Evolutionary conservation across 1,140 invertebrate genomes (phyloP).

Genomic region (Bombus confusus): DNA sequence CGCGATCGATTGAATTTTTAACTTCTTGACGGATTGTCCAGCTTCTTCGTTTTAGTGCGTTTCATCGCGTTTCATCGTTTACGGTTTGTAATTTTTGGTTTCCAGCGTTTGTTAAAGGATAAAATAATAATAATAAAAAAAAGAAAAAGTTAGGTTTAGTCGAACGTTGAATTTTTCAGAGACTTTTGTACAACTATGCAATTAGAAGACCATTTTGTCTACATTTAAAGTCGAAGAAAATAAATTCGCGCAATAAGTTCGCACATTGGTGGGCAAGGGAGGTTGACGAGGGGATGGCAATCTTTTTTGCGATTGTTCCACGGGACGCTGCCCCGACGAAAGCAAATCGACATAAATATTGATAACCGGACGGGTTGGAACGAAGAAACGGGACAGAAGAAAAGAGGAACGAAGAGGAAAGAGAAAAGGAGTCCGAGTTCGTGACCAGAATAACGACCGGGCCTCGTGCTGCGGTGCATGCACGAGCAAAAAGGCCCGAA

Average conservation of each 20-base stretch:
- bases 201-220: too few relatives aligned
- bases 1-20: too few relatives aligned
- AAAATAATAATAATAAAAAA: too few relatives aligned
- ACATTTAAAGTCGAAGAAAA: background rate
- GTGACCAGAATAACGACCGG: constrained; percentile 62
- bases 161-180: too few relatives aligned
- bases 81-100: too few relatives aligned
- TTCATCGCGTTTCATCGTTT: too few relatives aligned
- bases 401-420: constrained; percentile 7
- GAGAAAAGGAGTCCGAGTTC: constrained; percentile 50
- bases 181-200: too few relatives aligned
- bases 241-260: constrained; percentile 1
- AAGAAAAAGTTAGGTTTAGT: too few relatives aligned
- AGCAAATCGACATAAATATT: constrained; percentile 60
- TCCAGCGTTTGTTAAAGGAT: too few relatives aligned
- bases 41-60: too few relatives aligned
- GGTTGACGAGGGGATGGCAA: background rate
- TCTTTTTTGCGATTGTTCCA: constrained; percentile 15
- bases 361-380: constrained; percentile 44
- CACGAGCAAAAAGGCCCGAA: constrained; percentile 57
- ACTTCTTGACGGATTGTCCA: too few relatives aligned
- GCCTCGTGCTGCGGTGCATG: constrained; percentile 44
- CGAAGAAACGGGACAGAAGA: background rate
- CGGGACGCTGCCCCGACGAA: constrained; percentile 16
- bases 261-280: background rate